Conservation (phyloP, 2,797 vertebrate species). For the Rhynchonycteris naso region DNA sequence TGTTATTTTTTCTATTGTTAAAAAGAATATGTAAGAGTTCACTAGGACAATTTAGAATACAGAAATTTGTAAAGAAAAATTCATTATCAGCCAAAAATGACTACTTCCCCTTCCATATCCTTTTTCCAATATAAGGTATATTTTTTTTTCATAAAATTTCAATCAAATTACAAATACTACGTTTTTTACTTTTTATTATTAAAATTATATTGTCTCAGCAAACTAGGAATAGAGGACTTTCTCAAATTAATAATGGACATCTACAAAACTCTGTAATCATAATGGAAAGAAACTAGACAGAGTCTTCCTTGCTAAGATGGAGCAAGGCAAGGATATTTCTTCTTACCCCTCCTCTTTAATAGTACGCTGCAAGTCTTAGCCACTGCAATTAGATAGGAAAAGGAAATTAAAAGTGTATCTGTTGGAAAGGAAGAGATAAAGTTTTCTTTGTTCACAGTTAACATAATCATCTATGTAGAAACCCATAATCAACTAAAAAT, state of each 20-base stretch:
- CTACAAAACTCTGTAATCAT: not conserved
- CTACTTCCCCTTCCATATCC: not conserved
- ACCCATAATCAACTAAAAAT: not conserved
- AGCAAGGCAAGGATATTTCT: not conserved
- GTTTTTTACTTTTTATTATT: not conserved
- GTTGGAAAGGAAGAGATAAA: not conserved
- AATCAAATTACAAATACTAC: not conserved
- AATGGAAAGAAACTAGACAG: not conserved
- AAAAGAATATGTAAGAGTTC: not conserved
- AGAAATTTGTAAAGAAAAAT: not conserved
- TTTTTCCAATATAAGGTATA: not conserved
- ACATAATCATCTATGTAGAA: not conserved
- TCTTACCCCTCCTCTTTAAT: not conserved
- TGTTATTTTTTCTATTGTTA: not conserved
- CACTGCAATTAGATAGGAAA: not conserved
- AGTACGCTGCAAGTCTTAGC: not conserved
- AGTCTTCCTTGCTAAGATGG: not conserved
- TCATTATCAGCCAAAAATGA: not conserved
- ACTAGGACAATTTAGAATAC: not conserved
- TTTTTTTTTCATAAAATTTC: not conserved
- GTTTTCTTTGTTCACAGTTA: not conserved
- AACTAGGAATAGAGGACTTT: not conserved
- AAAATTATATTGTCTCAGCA: not conserved
- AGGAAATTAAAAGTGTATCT: not conserved
- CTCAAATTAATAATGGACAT: not conserved